Conservation (phyloP, 2,888 invertebrate species). For the Calliphora vomitoria region DNA sequence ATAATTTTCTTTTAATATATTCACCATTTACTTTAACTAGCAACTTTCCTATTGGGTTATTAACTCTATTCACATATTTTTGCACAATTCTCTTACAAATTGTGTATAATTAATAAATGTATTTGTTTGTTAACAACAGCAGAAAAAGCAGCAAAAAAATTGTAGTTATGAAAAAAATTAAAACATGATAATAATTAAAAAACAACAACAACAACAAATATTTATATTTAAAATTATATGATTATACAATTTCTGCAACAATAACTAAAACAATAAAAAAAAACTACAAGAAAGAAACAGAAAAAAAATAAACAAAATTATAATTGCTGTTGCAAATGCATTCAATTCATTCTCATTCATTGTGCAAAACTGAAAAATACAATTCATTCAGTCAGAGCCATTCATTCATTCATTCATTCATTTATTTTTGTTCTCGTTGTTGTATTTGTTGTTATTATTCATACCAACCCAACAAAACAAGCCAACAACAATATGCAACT, state of each 20-base stretch:
- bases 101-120: conserved; percentile 31
- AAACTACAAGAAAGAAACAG: no score
- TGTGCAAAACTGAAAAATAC: neutral
- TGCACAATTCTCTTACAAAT: neutral
- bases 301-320: conserved; percentile 21
- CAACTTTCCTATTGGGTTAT: conserved; percentile 16
- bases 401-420: no score
- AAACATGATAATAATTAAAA: conserved; percentile 34
- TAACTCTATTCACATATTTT: neutral
- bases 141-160: neutral
- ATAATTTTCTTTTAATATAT: neutral
- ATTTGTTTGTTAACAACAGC: conserved; percentile 40
- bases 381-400: conserved; percentile 27
- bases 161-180: neutral
- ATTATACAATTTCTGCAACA: conserved; percentile 11
- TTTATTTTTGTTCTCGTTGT: neutral
- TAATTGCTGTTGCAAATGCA: conserved; percentile 65
- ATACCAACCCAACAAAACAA: neutral
- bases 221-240: neutral
- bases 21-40: neutral
- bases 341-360: conserved; percentile 48
- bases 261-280: neutral
- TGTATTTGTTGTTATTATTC: neutral
- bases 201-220: conserved; percentile 33
- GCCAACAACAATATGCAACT: conserved; percentile 5